Conservation (phyloP, 1,140 invertebrate species). For the Ladona fulva region DNA sequence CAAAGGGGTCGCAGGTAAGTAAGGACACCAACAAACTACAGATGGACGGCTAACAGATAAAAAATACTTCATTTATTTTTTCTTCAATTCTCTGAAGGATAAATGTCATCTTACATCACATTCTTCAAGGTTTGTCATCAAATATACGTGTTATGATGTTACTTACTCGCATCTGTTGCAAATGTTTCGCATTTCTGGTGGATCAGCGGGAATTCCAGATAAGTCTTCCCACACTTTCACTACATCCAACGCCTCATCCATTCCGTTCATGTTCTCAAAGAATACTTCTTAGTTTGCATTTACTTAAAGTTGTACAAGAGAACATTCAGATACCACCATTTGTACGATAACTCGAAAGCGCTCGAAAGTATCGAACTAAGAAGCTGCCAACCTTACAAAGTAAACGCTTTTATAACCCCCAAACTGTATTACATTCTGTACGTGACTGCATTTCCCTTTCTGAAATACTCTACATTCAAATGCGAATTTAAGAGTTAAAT, state of each 20-base stretch:
- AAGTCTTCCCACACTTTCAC: conserved; percentile 54
- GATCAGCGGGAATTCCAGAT: conserved; percentile 59
- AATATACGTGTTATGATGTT: neutral
- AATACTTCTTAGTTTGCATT: no score
- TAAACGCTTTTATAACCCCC: no score
- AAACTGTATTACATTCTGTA: no score
- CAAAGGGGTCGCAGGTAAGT: conserved; percentile 58
- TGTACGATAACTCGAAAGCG: no score
- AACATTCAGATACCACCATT: no score
- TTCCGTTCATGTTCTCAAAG: neutral
- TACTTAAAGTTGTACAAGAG: no score
- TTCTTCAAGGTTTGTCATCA: neutral
- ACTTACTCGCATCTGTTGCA: conserved; percentile 62
- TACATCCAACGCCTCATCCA: conserved; percentile 28
- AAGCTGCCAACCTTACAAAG: no score
- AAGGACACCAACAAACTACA: conserved; percentile 83
- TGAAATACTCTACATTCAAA: no score
- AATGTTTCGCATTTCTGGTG: conserved; percentile 55
- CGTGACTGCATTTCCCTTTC: no score
- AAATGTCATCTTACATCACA: conserved; percentile 11
- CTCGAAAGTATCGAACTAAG: no score
- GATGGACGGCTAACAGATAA: conserved; percentile 56
- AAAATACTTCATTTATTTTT: neutral
- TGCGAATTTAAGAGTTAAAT: no score
- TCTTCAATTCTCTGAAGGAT: neutral